Percentiles rank a stretch among this genome's conserved stretches.
phyloP scores from a whole-genome alignment of 2,888 invertebrate species.

The Rugalucina vietnamica region DNA sequence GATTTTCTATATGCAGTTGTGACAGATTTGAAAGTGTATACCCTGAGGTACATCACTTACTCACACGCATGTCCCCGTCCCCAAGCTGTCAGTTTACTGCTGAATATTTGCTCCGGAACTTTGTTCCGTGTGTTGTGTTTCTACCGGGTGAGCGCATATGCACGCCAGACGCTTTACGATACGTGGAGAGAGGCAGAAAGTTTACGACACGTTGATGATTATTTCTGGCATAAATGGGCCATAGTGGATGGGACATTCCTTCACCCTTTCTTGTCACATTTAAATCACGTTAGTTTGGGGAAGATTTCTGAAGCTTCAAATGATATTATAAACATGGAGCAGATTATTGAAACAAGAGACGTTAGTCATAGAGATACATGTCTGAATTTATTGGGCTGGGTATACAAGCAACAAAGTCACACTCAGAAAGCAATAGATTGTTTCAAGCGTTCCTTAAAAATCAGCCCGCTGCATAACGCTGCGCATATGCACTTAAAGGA shows the following conservation, averaged over 20 bases:
- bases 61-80: neutral
- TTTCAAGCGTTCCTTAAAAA: constrained; percentile 9
- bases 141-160: neutral
- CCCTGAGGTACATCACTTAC: neutral
- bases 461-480: constrained; percentile 31
- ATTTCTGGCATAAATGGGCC: neutral
- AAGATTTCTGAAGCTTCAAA: neutral
- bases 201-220: neutral
- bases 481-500: constrained; percentile 33
- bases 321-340: neutral
- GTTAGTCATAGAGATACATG: neutral
- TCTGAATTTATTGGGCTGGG: neutral
- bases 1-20: neutral
- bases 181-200: neutral
- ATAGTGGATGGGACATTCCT: neutral
- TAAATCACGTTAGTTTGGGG: neutral
- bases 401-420: constrained; percentile 26
- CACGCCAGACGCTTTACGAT: neutral
- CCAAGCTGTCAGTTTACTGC: neutral
- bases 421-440: constrained; percentile 8
- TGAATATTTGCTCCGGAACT: neutral
- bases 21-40: neutral
- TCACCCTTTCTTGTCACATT: neutral
- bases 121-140: neutral
- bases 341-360: neutral